Evolutionary conservation across 2,113 vertebrate species (phyloP).

Genomic region (Hassar affinis): DNA sequence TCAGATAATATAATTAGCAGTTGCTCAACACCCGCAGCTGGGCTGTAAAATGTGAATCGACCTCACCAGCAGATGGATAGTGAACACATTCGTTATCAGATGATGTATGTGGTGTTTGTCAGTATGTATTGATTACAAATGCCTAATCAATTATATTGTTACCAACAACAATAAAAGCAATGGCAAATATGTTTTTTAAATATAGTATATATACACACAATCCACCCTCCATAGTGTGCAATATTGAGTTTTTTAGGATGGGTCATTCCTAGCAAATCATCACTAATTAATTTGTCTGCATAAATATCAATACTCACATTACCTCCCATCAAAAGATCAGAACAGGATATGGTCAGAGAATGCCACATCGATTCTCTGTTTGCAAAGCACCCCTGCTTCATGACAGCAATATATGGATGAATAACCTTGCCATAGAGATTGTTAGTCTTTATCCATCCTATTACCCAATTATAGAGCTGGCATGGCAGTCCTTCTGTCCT

Average conservation of each 20-base stretch:
- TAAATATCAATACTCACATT: slow-evolving; percentile 40
- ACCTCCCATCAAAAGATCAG: slow-evolving; percentile 38
- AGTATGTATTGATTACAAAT: slow-evolving; percentile 30
- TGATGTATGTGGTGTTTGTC: slow-evolving; percentile 24
- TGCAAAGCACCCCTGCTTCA: slow-evolving; percentile 34
- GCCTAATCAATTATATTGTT: slow-evolving; percentile 15
- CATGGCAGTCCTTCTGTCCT: slow-evolving; percentile 45
- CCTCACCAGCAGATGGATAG: slow-evolving; percentile 21
- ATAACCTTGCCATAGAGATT: slow-evolving; percentile 49
- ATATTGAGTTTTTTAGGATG: neutral
- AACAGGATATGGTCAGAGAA: slow-evolving; percentile 27
- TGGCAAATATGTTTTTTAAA: neutral
- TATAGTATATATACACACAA: neutral
- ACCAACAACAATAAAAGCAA: slow-evolving; percentile 12
- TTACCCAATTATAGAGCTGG: slow-evolving; percentile 54
- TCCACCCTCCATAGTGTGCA: neutral
- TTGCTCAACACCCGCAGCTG: slow-evolving; percentile 54
- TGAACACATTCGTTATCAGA: slow-evolving; percentile 35
- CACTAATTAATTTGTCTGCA: slow-evolving; percentile 32
- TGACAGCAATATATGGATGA: slow-evolving; percentile 40
- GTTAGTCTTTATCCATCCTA: slow-evolving; percentile 54
- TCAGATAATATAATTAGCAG: slow-evolving; percentile 60
- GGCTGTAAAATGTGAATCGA: slow-evolving; percentile 45
- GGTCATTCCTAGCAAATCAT: slow-evolving; percentile 28
- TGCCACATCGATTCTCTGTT: slow-evolving; percentile 42